A percentile compares a stretch with the other conserved stretches of the same genome.
These are phyloP conservation scores for Drosophila malerkotliana DNA, from an alignment of 1,140 invertebrate species.

Conservation along the genomic window DNA sequence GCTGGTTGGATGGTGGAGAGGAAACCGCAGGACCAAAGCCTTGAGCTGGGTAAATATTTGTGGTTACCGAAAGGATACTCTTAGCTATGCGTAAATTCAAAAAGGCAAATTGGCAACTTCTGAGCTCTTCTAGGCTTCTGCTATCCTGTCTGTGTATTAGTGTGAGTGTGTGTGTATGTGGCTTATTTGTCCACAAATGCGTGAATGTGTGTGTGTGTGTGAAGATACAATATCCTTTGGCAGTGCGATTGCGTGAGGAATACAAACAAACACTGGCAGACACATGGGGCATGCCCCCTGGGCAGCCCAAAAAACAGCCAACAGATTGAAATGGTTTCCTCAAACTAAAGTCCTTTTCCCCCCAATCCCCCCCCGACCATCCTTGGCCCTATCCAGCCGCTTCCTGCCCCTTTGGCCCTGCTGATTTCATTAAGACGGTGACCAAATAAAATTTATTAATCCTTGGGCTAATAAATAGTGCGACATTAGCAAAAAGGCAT, in stretches of 20 bases:
- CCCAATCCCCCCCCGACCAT: too few species aligned
- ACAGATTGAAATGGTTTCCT: slow-evolving; percentile 40
- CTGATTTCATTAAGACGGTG: slow-evolving; percentile 81
- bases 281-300: slow-evolving; percentile 45
- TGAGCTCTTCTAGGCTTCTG: slow-evolving; percentile 27
- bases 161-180: slow-evolving; percentile 12
- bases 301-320: slow-evolving; percentile 36
- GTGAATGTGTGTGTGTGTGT: slow-evolving; percentile 47
- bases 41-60: slow-evolving; percentile 83
- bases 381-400: too few species aligned
- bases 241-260: slow-evolving; percentile 64
- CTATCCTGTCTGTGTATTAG: slow-evolving; percentile 3
- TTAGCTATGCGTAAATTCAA: slow-evolving; percentile 82
- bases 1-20: slow-evolving; percentile 19
- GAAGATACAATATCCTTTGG: slow-evolving; percentile 73
- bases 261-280: slow-evolving; percentile 56
- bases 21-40: slow-evolving; percentile 80
- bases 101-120: slow-evolving; percentile 82
- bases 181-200: background rate
- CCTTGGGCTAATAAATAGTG: slow-evolving; percentile 81
- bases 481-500: slow-evolving; percentile 67
- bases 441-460: slow-evolving; percentile 83
- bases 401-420: slow-evolving; percentile 29
- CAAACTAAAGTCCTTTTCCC: slow-evolving; percentile 3
- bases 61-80: slow-evolving; percentile 81